These are phyloP conservation scores for Bucorvus abyssinicus DNA, from an alignment of 2,797 vertebrate species.

Conservation along the genomic window DNA sequence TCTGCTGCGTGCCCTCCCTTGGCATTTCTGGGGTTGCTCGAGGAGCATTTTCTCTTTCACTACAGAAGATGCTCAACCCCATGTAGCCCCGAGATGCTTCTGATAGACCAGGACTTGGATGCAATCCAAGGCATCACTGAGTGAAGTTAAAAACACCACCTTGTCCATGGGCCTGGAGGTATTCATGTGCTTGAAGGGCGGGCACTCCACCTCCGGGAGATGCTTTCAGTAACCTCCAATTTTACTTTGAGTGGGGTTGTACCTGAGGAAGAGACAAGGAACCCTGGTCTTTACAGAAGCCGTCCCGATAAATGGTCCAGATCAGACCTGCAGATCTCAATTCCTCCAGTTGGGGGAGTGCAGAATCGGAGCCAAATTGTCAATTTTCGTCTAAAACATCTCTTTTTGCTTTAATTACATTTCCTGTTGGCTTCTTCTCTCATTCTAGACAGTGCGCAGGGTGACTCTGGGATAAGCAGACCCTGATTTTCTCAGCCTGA, in stretches of 20 bases:
- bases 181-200: background rate
- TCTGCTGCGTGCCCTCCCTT: background rate
- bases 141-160: background rate
- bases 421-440: background rate
- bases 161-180: background rate
- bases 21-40: background rate
- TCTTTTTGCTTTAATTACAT: background rate
- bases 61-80: background rate
- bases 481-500: background rate
- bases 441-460: background rate
- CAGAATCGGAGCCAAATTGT: background rate
- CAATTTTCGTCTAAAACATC: background rate
- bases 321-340: background rate
- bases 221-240: background rate
- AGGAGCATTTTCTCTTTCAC: background rate
- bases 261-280: background rate
- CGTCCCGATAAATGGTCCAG: background rate
- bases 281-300: background rate
- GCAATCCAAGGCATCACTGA: background rate
- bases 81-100: background rate
- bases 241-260: background rate
- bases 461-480: background rate
- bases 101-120: constrained; percentile 5
- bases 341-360: background rate
- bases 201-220: background rate